Conservation (phyloP, 2,113 vertebrate genomes). For the Rattus rattus region DNA sequence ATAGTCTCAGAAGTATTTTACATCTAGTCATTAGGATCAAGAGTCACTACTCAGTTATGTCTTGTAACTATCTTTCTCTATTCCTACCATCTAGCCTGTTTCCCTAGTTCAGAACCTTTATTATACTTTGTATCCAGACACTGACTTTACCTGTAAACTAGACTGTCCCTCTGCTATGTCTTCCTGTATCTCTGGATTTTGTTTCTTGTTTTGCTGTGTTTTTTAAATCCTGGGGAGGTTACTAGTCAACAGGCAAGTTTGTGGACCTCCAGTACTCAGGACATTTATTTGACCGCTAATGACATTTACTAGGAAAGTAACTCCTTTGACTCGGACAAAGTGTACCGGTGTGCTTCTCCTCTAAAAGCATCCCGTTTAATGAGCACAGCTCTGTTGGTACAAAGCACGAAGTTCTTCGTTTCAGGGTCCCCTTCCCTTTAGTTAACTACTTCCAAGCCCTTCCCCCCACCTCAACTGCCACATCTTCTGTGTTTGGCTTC, state of each 20-base stretch:
- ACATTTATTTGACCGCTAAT: slow-evolving; percentile 46
- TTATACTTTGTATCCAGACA: neutral
- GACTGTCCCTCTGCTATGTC: neutral
- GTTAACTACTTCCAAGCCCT: neutral
- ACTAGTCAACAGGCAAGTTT: neutral
- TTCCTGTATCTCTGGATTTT: neutral
- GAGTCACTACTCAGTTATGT: neutral
- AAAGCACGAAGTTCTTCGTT: neutral
- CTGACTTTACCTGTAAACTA: neutral
- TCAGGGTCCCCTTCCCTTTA: slow-evolving; percentile 23
- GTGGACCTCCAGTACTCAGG: neutral
- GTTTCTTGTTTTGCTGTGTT: neutral
- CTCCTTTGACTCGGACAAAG: neutral
- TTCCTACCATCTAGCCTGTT: neutral
- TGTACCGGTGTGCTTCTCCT: neutral
- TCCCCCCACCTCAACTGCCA: slow-evolving; percentile 13
- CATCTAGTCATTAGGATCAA: neutral
- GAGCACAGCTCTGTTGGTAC: slow-evolving; percentile 13
- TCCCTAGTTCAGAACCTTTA: neutral
- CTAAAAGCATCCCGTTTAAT: slow-evolving; percentile 40
- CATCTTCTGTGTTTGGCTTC: neutral
- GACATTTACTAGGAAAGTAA: neutral
- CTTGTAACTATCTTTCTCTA: neutral
- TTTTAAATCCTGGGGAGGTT: neutral
- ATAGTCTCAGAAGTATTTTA: neutral